These are phyloP conservation scores for Myxocyprinus asiaticus DNA, from an alignment of 2,113 vertebrate species.

Conservation along the genomic window DNA sequence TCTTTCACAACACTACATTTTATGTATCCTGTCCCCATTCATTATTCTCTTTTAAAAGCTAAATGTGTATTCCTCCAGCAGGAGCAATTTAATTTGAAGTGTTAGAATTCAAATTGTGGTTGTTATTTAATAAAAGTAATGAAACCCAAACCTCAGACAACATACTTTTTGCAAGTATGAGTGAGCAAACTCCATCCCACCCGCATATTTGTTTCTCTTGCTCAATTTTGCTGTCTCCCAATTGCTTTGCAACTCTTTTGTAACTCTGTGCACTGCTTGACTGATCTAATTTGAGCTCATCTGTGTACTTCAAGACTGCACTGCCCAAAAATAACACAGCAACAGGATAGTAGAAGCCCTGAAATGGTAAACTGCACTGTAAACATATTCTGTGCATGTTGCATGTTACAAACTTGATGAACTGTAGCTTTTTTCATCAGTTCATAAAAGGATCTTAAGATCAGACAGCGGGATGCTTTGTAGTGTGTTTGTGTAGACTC, in stretches of 20 bases:
- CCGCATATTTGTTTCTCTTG: neutral
- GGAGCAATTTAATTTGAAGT: too few species aligned
- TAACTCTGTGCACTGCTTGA: constrained; percentile 53
- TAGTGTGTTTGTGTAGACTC: neutral
- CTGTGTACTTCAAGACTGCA: constrained; percentile 63
- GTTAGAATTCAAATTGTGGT: neutral
- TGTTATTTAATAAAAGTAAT: constrained; percentile 19
- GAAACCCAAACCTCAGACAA: neutral
- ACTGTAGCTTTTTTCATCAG: constrained; percentile 20
- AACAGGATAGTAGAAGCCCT: constrained; percentile 63
- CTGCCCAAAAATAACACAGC: constrained; percentile 68
- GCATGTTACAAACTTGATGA: constrained; percentile 19
- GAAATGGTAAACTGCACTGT: constrained; percentile 53
- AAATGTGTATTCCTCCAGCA: too few species aligned
- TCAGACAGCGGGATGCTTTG: constrained; percentile 17
- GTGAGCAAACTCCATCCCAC: neutral
- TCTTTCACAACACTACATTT: too few species aligned
- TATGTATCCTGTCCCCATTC: too few species aligned
- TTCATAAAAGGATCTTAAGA: constrained; percentile 15
- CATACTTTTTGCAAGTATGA: neutral
- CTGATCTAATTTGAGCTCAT: constrained; percentile 71
- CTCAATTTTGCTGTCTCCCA: neutral
- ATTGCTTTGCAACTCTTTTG: constrained; percentile 5
- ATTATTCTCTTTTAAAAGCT: too few species aligned
- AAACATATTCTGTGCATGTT: constrained; percentile 38